phyloP scores from a whole-genome alignment of 2,113 vertebrate species.

The Engraulis encrasicolus region DNA sequence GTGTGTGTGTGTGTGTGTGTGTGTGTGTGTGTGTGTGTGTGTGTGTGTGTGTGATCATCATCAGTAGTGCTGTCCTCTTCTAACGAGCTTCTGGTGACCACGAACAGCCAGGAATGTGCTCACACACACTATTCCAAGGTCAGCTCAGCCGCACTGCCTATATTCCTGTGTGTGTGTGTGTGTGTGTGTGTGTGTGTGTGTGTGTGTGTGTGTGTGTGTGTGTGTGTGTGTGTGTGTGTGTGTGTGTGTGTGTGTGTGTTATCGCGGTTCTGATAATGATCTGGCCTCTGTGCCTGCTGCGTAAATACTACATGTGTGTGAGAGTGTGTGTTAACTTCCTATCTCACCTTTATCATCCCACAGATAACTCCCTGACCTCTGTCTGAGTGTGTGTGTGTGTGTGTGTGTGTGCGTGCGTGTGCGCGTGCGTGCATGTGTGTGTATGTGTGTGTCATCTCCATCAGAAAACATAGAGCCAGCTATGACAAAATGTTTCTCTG shows the following conservation, averaged over 20 bases:
- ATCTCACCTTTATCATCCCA: conserved; percentile 48
- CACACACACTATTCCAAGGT: conserved; percentile 1
- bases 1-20: neutral
- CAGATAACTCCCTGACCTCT: conserved; percentile 25
- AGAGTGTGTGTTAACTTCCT: neutral
- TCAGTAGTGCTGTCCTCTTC: neutral
- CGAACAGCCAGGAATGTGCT: neutral
- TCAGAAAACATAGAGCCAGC: too few relatives aligned
- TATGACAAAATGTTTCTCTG: too few relatives aligned
- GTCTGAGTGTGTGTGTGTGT: neutral
- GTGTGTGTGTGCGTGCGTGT: neutral
- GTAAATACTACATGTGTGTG: conserved; percentile 18
- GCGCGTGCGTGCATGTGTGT: neutral
- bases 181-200: neutral
- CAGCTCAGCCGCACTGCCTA: too few relatives aligned
- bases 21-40: neutral
- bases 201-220: too few relatives aligned
- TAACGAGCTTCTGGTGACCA: neutral
- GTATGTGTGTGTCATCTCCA: neutral
- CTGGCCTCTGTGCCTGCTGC: neutral
- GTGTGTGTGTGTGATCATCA: conserved; percentile 16
- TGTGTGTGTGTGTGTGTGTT: too few relatives aligned
- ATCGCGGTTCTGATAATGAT: neutral
- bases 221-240: too few relatives aligned
- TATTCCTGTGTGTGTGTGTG: neutral